A percentile compares a stretch with the other conserved stretches of the same genome.
Evolutionary conservation across 2,888 invertebrate species (phyloP).

Genomic region (Eristalinus sepulchralis): DNA sequence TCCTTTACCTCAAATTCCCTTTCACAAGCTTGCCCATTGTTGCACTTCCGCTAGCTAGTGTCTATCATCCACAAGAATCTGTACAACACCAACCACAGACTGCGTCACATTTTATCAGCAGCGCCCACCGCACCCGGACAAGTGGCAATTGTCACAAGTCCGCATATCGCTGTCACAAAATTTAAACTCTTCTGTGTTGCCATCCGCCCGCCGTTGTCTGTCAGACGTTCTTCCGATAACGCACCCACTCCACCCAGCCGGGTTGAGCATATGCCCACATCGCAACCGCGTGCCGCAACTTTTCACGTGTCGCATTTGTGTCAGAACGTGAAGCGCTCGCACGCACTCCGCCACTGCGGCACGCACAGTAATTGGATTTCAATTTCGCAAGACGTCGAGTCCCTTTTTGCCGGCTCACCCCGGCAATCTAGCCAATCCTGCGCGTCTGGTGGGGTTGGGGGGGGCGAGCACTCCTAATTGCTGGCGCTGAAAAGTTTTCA

Average conservation of each 20-base stretch:
- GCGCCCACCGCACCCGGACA: neutral
- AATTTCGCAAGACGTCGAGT: conserved; percentile 38
- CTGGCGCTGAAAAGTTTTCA: conserved; percentile 1
- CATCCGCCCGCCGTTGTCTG: neutral
- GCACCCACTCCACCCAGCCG: conserved; percentile 2
- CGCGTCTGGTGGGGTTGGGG: neutral
- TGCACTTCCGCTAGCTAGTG: neutral
- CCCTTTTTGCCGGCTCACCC: neutral
- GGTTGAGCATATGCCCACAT: conserved; percentile 31
- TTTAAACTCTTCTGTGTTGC: neutral
- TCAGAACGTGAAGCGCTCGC: conserved; percentile 36
- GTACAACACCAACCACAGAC: neutral
- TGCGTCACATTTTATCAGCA: neutral
- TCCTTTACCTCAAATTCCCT: neutral
- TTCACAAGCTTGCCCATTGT: neutral
- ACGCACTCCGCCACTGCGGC: conserved; percentile 32
- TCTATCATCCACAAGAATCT: neutral
- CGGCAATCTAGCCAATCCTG: conserved; percentile 42
- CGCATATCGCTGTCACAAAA: neutral
- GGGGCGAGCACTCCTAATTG: conserved; percentile 48
- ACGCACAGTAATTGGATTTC: conserved; percentile 63
- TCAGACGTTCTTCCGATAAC: conserved; percentile 49
- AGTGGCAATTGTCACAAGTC: neutral
- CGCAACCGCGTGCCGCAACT: conserved; percentile 40
- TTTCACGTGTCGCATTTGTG: conserved; percentile 63